A percentile compares a stretch with the other conserved stretches of the same genome.
These are phyloP conservation scores for Eulithis testata DNA, from an alignment of 2,888 invertebrate species.

Conservation along the genomic window DNA sequence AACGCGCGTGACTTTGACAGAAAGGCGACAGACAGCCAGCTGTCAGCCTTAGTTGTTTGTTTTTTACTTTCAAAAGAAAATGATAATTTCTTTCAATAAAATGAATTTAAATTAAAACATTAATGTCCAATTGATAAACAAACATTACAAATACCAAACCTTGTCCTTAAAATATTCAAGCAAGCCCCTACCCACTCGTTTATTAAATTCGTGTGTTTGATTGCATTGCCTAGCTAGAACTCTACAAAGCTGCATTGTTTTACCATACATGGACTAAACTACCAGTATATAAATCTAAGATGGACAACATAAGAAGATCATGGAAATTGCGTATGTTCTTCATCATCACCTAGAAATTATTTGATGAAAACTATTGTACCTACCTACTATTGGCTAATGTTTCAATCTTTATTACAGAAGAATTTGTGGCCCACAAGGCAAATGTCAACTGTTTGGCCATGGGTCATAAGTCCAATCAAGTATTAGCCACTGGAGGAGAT, in stretches of 20 bases:
- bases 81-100: no score
- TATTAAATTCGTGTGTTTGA: background rate
- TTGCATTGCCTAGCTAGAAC: background rate
- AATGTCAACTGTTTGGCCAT: conserved; percentile 95
- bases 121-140: no score
- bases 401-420: conserved; percentile 84
- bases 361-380: background rate
- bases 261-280: conserved; percentile 51
- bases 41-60: no score
- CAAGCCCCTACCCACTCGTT: background rate
- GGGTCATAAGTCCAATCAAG: conserved; percentile 95
- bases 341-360: background rate
- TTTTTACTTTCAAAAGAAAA: no score
- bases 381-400: background rate
- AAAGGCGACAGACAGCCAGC: no score
- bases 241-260: conserved; percentile 3
- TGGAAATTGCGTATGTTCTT: conserved; percentile 92
- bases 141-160: no score
- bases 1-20: no score
- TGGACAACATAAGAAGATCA: conserved; percentile 87
- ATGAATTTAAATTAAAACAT: no score
- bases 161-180: background rate
- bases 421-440: conserved; percentile 94
- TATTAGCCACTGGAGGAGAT: conserved; percentile 97
- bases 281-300: conserved; percentile 52